Evolutionary conservation across 2,113 vertebrate genomes (phyloP).

Genomic region (Grantiella picta): DNA sequence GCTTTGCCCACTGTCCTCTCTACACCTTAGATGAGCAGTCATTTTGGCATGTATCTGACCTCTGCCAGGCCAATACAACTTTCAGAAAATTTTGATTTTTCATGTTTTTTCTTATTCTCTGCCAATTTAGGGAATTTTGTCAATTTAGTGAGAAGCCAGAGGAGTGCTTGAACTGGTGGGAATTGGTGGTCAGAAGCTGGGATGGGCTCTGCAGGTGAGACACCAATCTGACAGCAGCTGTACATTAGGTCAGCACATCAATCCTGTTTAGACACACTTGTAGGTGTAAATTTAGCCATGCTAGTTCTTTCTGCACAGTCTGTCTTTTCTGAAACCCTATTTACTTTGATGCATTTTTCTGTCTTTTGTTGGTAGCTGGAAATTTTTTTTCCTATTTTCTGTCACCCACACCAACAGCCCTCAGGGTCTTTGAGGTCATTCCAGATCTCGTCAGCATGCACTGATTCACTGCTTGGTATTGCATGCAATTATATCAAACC

Average conservation of each 20-base stretch:
- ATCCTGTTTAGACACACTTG: not conserved
- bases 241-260: not conserved
- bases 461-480: not conserved
- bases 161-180: not conserved
- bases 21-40: not conserved
- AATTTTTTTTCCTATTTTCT: not conserved
- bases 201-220: not conserved
- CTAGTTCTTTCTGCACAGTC: not conserved
- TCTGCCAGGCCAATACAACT: not conserved
- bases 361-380: not conserved
- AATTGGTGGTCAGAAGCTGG: not conserved
- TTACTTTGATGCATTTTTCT: not conserved
- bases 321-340: not conserved
- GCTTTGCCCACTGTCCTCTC: not conserved
- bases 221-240: not conserved
- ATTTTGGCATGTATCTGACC: not conserved
- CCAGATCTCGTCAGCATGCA: not conserved
- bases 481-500: not conserved
- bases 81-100: not conserved
- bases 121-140: not conserved
- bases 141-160: not conserved
- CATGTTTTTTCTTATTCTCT: not conserved
- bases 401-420: rapidly evolving
- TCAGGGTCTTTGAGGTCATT: not conserved
- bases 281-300: not conserved